phyloP scores from a whole-genome alignment of 2,797 vertebrate genomes.

The Tapera naevia region DNA sequence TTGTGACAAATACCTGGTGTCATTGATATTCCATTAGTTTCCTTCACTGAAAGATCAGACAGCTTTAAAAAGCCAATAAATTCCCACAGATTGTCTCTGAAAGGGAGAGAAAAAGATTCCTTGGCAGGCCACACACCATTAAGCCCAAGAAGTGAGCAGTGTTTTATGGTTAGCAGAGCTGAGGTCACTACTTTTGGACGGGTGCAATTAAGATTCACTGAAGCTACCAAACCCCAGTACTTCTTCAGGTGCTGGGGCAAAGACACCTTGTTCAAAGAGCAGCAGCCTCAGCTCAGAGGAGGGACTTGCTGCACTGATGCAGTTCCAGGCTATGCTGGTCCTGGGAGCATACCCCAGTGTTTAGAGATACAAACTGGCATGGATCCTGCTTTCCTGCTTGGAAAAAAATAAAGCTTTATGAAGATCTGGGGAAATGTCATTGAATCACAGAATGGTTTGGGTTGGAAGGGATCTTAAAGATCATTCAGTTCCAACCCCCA shows the following conservation, averaged over 20 bases:
- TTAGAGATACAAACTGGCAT: background rate
- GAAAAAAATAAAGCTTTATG: background rate
- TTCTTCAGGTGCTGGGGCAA: background rate
- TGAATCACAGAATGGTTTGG: too few relatives aligned
- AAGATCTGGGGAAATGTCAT: background rate
- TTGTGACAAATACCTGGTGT: slow-evolving; percentile 64
- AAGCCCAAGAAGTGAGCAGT: slow-evolving; percentile 12
- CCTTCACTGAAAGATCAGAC: slow-evolving; percentile 52
- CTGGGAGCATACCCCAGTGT: background rate
- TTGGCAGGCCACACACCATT: slow-evolving; percentile 64
- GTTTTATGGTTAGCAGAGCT: slow-evolving; percentile 55
- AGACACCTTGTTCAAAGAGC: background rate
- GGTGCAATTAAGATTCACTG: slow-evolving; percentile 49
- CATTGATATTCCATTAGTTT: slow-evolving; percentile 65
- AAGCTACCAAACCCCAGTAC: background rate
- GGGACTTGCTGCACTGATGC: background rate
- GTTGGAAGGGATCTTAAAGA: too few relatives aligned
- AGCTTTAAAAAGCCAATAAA: slow-evolving; percentile 69
- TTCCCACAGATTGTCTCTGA: slow-evolving; percentile 49
- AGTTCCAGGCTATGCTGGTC: background rate
- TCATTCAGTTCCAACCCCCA: too few relatives aligned
- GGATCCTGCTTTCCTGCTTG: background rate
- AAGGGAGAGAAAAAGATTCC: slow-evolving; percentile 38
- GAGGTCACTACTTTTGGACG: slow-evolving; percentile 46
- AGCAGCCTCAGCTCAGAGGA: background rate